Conservation (phyloP, 2,113 vertebrate species). For the Neoarius graeffei region DNA sequence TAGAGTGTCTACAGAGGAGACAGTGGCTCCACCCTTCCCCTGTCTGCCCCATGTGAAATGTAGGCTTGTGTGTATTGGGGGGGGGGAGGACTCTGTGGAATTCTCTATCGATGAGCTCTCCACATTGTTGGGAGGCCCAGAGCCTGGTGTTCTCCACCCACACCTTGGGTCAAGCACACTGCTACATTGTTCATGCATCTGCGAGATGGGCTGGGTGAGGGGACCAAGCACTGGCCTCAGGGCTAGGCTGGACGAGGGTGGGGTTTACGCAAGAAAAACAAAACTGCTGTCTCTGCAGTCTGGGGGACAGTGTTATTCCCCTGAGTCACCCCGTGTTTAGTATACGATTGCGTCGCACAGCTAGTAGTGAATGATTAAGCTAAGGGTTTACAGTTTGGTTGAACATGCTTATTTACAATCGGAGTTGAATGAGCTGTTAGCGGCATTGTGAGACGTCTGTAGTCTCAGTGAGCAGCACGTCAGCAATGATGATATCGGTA, state of each 20-base stretch:
- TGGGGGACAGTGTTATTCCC: constrained; percentile 53
- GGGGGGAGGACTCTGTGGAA: constrained; percentile 62
- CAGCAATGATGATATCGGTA: constrained; percentile 17
- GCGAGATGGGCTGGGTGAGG: constrained; percentile 62
- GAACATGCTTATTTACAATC: constrained; percentile 3
- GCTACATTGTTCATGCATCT: constrained; percentile 75
- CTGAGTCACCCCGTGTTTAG: constrained; percentile 10
- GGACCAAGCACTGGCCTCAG: constrained; percentile 60
- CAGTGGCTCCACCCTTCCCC: constrained; percentile 57
- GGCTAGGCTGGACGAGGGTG: constrained; percentile 63
- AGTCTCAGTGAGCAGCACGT: neutral
- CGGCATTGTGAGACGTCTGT: constrained; percentile 13
- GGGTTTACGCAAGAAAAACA: constrained; percentile 64
- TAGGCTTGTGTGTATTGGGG: constrained; percentile 67
- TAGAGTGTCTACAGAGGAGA: constrained; percentile 41
- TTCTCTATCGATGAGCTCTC: constrained; percentile 55
- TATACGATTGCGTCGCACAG: neutral
- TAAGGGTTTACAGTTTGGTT: constrained; percentile 23
- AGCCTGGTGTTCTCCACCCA: constrained; percentile 73
- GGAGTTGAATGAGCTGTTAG: neutral
- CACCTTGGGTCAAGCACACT: constrained; percentile 79
- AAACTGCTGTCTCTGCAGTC: constrained; percentile 62
- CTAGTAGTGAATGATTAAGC: constrained; percentile 15
- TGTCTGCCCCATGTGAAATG: constrained; percentile 62
- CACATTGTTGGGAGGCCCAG: constrained; percentile 73